phyloP scores from a whole-genome alignment of 2,888 invertebrate species.

The Lacanobia oleracea region DNA sequence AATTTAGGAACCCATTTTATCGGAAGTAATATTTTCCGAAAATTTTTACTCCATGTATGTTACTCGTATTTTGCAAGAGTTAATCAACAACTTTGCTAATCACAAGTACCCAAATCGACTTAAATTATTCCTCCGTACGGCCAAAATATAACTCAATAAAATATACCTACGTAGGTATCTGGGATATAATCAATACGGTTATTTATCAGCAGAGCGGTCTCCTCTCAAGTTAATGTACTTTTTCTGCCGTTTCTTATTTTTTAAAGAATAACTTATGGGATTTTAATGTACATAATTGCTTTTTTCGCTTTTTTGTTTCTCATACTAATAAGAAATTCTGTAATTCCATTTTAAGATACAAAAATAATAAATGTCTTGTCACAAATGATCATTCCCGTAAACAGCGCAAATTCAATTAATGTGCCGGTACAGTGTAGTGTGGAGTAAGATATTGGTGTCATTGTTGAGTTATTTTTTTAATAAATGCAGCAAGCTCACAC shows the following conservation, averaged over 20 bases:
- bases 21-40: conserved; percentile 20
- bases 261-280: conserved; percentile 78
- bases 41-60: conserved; percentile 4
- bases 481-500: conserved; percentile 19
- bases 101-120: neutral
- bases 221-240: conserved; percentile 80
- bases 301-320: conserved; percentile 72
- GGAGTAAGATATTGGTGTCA: conserved; percentile 25
- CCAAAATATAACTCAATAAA: conserved; percentile 9
- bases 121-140: conserved; percentile 4
- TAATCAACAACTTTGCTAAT: neutral
- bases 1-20: conserved; percentile 22
- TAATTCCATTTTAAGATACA: conserved; percentile 63
- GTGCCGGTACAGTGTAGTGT: conserved; percentile 20
- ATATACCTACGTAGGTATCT: conserved; percentile 12
- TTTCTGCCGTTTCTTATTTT: conserved; percentile 78
- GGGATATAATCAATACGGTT: conserved; percentile 64
- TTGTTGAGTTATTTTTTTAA: conserved; percentile 39
- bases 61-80: conserved; percentile 11
- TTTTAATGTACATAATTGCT: conserved; percentile 79
- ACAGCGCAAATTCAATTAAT: conserved; percentile 63
- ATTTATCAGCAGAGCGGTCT: conserved; percentile 75
- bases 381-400: conserved; percentile 68
- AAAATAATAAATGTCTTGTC: conserved; percentile 65
- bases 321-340: conserved; percentile 70